Evolutionary conservation across 2,797 vertebrate species (phyloP).

Genomic region (Lagorchestes hirsutus): DNA sequence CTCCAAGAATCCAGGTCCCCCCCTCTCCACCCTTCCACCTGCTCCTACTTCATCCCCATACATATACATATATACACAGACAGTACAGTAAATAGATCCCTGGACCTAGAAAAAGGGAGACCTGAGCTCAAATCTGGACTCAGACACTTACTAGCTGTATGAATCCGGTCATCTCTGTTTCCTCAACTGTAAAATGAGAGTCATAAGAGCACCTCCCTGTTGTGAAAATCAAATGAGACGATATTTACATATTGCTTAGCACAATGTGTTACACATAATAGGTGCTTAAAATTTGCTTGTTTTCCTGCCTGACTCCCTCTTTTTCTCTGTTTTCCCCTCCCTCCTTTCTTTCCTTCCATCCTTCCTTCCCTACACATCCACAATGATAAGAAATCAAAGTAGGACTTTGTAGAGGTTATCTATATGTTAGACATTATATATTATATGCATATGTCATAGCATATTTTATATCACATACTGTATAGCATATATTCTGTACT

Average conservation of each 20-base stretch:
- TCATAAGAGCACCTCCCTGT: not conserved
- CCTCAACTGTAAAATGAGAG: not conserved
- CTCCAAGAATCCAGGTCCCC: not conserved
- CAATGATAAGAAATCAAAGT: not conserved
- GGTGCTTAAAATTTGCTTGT: not conserved
- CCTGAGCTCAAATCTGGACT: not conserved
- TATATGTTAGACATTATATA: not conserved
- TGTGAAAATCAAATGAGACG: not conserved
- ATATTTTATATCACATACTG: not conserved
- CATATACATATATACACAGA: too few relatives aligned
- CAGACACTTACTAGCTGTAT: not conserved
- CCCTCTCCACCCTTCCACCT: too few relatives aligned
- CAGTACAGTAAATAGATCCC: not conserved
- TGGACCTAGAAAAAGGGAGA: not conserved
- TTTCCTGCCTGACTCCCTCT: not conserved
- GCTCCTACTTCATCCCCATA: not conserved
- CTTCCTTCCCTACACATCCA: not conserved
- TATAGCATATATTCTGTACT: not conserved
- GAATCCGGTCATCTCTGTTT: not conserved
- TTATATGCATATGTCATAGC: not conserved
- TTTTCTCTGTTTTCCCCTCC: not conserved
- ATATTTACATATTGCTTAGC: not conserved
- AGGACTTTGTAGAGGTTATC: not conserved
- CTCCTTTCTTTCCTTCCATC: not conserved
- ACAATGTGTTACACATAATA: too few relatives aligned